Evolutionary conservation across 2,797 vertebrate genomes (phyloP), one percentile per base, ranked within the genome.

Genomic region (Petrocephalus sullivani): DNA sequence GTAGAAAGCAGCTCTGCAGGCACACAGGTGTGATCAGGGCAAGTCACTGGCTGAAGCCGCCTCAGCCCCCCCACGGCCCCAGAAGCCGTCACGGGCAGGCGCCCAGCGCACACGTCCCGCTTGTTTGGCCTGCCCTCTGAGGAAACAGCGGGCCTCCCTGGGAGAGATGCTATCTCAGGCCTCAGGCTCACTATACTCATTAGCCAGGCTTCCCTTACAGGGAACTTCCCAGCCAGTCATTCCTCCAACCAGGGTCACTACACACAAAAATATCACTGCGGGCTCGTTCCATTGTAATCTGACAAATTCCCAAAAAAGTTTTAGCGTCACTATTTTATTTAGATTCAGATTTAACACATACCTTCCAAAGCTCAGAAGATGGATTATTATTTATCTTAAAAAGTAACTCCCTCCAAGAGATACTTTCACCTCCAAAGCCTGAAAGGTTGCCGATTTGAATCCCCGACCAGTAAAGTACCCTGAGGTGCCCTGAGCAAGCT

Each of bases 171-270:
- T 82, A 95, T 95, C 93, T 94, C 91, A 91, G 90, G 91, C 91
- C 93, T 95, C 94, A 94, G 94, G 91, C 93, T 82, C 88, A 92
- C 91, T 94, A 94, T 93, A 94, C 93, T 94, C 93, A 95, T 93
- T 91, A 93, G 94, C 94, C 94, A 91, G 89, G 90, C 89, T 90
- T 28, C 51, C 90, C 90, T 92, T 91, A 89, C 87, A 89, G 87
- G 89, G 89, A 90, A 82, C 89, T 90, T 89, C 88, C 57, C 37
- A 16, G 61, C 67, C 49, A 60, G 41, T 85, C 75, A 9, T 82
- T 75, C 41, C 28, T 8, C 6, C 54, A 37, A 21, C 16, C 16
- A 58, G 33, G 54, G 28, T 60, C 85, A 60, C 56, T 41, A 41
- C 75, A 81, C 75, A 81, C 28, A 37, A 37, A 67, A 71, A 71